Percentiles rank a stretch among this genome's conserved stretches.
Evolutionary conservation across 2,113 vertebrate genomes (phyloP).

Genomic region (Trichomycterus rosablanca): DNA sequence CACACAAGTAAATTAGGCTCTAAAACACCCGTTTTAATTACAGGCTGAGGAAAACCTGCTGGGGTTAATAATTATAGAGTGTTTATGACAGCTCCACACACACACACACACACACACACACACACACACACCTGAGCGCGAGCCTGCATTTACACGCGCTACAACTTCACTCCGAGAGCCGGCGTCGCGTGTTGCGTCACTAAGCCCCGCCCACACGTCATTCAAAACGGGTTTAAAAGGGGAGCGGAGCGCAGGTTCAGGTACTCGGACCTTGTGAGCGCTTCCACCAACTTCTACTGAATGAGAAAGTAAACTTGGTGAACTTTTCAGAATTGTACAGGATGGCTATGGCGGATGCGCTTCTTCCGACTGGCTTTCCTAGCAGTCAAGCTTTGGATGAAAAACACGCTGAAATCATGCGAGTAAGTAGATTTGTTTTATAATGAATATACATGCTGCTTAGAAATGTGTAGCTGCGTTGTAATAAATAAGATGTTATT

Average conservation of each 20-base stretch:
- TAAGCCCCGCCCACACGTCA: slow-evolving; percentile 25
- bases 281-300: not conserved
- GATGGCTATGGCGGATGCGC: slow-evolving; percentile 66
- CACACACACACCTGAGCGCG: not conserved
- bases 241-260: not conserved
- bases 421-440: slow-evolving; percentile 66
- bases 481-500: no score
- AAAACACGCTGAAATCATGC: slow-evolving; percentile 54
- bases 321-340: not conserved
- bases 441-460: no score
- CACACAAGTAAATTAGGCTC: no score
- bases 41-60: no score
- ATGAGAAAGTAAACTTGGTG: slow-evolving; percentile 27
- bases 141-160: no score
- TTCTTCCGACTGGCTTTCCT: slow-evolving; percentile 58
- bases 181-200: not conserved
- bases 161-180: not conserved
- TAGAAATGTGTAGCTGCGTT: no score
- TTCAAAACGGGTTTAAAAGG: slow-evolving; percentile 35
- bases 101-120: not conserved
- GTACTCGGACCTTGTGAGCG: slow-evolving; percentile 12
- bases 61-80: no score
- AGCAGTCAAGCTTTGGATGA: slow-evolving; percentile 51
- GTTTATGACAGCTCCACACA: no score
- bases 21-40: no score